These are phyloP conservation scores for Notolabrus celidotus DNA, from an alignment of 2,797 vertebrate genomes.

Conservation along the genomic window DNA sequence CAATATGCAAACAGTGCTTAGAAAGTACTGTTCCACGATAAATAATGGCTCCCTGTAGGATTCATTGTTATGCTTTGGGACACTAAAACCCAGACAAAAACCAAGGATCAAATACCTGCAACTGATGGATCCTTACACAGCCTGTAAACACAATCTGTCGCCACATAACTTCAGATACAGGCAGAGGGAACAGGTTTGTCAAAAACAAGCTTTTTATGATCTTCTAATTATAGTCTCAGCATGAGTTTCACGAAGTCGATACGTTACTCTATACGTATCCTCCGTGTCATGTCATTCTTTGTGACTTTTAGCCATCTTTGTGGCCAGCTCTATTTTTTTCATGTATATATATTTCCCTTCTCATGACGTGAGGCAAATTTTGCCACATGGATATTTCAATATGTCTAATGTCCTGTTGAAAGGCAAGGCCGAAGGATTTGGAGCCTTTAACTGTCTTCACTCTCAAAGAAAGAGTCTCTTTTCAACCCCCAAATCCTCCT, in stretches of 20 bases:
- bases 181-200: background rate
- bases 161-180: slow-evolving; percentile 3
- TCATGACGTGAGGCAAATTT: slow-evolving; percentile 6
- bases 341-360: too few relatives aligned
- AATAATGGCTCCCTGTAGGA: slow-evolving; percentile 22
- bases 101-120: slow-evolving; percentile 32
- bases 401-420: slow-evolving; percentile 4
- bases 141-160: slow-evolving; percentile 28
- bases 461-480: slow-evolving; percentile 13
- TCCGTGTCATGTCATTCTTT: background rate
- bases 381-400: background rate
- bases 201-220: slow-evolving; percentile 15
- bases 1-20: slow-evolving; percentile 9
- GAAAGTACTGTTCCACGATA: slow-evolving; percentile 4
- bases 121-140: slow-evolving; percentile 1
- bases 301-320: slow-evolving; percentile 29
- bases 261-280: background rate
- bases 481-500: slow-evolving; percentile 33
- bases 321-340: background rate
- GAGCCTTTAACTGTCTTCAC: slow-evolving; percentile 22
- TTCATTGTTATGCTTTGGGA: slow-evolving; percentile 37
- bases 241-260: background rate
- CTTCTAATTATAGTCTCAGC: background rate
- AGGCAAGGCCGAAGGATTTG: background rate
- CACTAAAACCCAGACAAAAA: slow-evolving; percentile 22